Conservation (phyloP, 2,888 invertebrate genomes). For the Ferrisia virgata region DNA sequence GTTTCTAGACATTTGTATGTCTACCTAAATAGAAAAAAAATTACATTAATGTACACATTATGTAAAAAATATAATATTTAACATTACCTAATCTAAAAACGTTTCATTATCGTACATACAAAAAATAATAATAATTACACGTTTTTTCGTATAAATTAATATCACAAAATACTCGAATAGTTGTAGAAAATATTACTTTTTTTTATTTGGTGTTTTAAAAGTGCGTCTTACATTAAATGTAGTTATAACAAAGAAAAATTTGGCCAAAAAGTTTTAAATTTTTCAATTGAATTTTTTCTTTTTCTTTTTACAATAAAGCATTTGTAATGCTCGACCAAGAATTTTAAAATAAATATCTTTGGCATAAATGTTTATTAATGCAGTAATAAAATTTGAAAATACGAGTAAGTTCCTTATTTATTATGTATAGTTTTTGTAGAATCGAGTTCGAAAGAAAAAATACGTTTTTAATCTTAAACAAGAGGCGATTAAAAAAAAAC, state of each 20-base stretch:
- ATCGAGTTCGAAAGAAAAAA: not conserved
- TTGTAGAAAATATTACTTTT: constrained; percentile 22
- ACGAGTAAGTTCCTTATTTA: not conserved
- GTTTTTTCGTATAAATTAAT: constrained; percentile 37
- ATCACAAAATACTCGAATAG: constrained; percentile 30
- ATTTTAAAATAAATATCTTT: constrained; percentile 15
- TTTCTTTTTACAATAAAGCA: not conserved
- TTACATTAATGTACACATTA: not conserved
- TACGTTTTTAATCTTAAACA: not conserved
- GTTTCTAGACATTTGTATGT: constrained; percentile 8
- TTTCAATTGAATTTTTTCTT: too few relatives aligned
- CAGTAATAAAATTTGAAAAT: not conserved
- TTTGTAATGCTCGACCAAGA: not conserved
- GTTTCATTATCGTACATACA: constrained; percentile 15
- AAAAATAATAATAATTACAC: constrained; percentile 29
- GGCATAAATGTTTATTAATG: not conserved
- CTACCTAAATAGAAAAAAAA: not conserved
- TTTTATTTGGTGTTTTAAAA: constrained; percentile 18
- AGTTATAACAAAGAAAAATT: not conserved
- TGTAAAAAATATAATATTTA: not conserved
- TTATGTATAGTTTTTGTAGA: not conserved
- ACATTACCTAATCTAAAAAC: not conserved
- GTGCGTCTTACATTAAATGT: constrained; percentile 19
- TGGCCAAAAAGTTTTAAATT: not conserved
- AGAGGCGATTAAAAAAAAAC: not conserved